These are phyloP conservation scores for Oncopodura yosiiana DNA, from an alignment of 1,140 invertebrate species.

Conservation along the genomic window DNA sequence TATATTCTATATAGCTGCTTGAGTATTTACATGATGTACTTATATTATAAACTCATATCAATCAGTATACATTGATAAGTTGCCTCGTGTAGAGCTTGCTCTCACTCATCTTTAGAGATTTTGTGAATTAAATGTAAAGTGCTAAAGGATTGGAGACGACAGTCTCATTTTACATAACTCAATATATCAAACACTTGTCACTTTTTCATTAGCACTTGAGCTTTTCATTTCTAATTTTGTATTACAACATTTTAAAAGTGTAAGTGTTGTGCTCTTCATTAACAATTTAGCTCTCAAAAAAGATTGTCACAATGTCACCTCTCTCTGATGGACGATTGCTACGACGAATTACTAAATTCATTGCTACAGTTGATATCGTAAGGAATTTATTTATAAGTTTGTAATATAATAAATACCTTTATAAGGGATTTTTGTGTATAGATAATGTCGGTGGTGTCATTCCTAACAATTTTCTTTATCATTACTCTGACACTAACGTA, in stretches of 20 bases:
- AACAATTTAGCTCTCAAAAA: no score
- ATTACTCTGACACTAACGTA: constrained; percentile 5
- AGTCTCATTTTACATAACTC: background rate
- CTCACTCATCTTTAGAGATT: no score
- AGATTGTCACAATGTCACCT: background rate
- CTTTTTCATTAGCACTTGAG: background rate
- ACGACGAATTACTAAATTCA: background rate
- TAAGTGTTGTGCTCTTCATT: background rate
- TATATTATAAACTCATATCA: no score
- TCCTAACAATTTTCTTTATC: constrained; percentile 2
- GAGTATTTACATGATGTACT: no score
- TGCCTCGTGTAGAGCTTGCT: no score
- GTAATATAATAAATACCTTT: background rate
- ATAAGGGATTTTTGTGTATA: background rate
- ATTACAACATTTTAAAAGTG: background rate
- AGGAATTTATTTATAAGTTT: background rate
- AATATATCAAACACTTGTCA: background rate
- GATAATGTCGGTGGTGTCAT: constrained; percentile 1
- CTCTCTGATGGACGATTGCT: background rate
- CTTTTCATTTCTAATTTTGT: background rate
- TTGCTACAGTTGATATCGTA: constrained; percentile 8
- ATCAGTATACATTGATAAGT: no score
- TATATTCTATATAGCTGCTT: no score
- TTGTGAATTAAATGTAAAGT: no score
- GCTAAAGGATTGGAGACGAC: no score